Base-by-base conservation (phyloP, 2,888 invertebrate genomes). In the Metalampra italica region DNA sequence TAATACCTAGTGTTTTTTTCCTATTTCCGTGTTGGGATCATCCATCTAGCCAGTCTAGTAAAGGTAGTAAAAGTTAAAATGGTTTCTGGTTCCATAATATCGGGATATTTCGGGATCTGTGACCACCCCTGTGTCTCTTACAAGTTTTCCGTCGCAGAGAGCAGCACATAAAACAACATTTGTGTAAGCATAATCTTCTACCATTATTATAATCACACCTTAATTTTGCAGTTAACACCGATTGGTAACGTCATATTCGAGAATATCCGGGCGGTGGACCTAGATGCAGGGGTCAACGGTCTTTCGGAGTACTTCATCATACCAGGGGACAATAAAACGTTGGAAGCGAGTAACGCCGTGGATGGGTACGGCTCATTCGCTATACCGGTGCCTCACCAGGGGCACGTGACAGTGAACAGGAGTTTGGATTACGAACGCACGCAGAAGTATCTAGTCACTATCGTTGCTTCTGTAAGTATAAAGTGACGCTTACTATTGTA, bases 351-450 rank as follows among this genome's bases (percentile, higher is more conserved):
- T 13, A 92, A 93, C 56, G 92, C 92, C 2, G 90, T 90, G 0
- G 96, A 97, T 78, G 97, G 96, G 14, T 95, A 92, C 75, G 94
- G 94, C 39, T 94, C 92, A 73, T 97, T 97, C 84, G 91, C 94
- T 54, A 96, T 97, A 80, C 94, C 95, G 56, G 90, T 95, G 63
- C 96, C 97, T 11, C 96, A 97, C 82, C 96, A 96, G 82, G 97
- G 97, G 54, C 94, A 95, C 75, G 94, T 97, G 60, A 96, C 96
- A 14, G 94, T 97, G 50, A 95, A 95, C 71, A 92, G 94, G 67
- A 95, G 93, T 44, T 87, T 97, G 75, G 97, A 97, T 88, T 97
- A 94, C 80, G 97, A 97, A 83, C 94, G 93, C 76, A 95, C 94
- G 46, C 95, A 96, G 83, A 91, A 94, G 73, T 97, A 96, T 87